Percentiles rank a stretch among this genome's conserved stretches.
phyloP scores from a whole-genome alignment of 2,888 invertebrate genomes.

The Blastobasis adustella region DNA sequence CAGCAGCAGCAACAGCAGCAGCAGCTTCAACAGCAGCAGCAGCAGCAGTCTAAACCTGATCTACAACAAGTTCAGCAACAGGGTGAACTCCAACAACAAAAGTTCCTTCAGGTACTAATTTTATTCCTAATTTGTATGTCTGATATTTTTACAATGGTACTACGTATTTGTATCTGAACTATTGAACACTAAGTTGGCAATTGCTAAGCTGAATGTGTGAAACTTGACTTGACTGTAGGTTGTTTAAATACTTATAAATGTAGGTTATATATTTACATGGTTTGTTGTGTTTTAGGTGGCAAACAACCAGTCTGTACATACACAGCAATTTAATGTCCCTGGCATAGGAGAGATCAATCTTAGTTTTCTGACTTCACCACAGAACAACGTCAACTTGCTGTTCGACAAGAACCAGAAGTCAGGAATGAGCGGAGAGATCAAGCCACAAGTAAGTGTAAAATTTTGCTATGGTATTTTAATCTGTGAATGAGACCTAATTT shows the following conservation, averaged over 20 bases:
- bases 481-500: too few species aligned
- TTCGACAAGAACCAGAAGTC: conserved; percentile 58
- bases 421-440: conserved; percentile 55
- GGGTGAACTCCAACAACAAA: conserved; percentile 64
- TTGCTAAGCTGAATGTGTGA: too few species aligned
- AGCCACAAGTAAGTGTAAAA: conserved; percentile 43
- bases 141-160: too few species aligned
- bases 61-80: conserved; percentile 65
- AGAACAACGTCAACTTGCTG: conserved; percentile 55
- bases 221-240: too few species aligned
- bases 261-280: too few species aligned
- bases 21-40: conserved; percentile 45
- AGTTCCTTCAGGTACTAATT: conserved; percentile 52
- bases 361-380: conserved; percentile 56
- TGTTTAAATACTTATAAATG: too few species aligned
- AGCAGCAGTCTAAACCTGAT: conserved; percentile 43
- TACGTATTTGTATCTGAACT: too few species aligned
- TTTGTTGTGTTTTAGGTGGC: conserved; percentile 23
- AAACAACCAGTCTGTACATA: conserved; percentile 43
- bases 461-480: too few species aligned
- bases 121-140: not conserved
- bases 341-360: conserved; percentile 66
- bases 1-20: conserved; percentile 57
- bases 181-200: too few species aligned
- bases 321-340: conserved; percentile 62